Conservation (phyloP, 2,888 invertebrate species). For the Rambutsinella grinnellia region DNA sequence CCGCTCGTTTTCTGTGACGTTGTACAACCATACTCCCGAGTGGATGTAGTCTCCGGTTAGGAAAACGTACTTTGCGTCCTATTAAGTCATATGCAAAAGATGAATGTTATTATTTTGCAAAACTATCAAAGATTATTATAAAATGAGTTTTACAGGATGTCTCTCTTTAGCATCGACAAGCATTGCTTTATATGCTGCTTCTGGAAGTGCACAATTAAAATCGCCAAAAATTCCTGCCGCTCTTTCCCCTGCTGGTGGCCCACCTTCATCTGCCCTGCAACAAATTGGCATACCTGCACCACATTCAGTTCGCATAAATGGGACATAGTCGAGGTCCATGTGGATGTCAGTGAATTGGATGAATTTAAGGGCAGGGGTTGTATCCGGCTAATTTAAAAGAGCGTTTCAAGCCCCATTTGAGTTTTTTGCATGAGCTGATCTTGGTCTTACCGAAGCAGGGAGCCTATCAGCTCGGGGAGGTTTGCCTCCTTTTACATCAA, state of each 20-base stretch:
- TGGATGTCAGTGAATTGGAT: conserved; percentile 97
- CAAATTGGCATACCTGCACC: conserved; percentile 85
- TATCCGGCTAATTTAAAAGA: conserved; percentile 69
- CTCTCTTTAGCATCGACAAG: conserved; percentile 88
- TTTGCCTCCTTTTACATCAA: conserved; percentile 37
- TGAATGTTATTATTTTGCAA: too few relatives aligned
- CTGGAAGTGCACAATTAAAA: conserved; percentile 93
- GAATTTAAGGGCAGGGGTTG: conserved; percentile 77
- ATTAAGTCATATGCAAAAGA: too few relatives aligned
- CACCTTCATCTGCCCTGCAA: conserved; percentile 86
- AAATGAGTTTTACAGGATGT: conserved; percentile 76
- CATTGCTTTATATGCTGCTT: conserved; percentile 91
- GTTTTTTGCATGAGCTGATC: neutral
- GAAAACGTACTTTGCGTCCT: conserved; percentile 79
- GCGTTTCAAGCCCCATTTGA: neutral
- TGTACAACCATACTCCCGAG: conserved; percentile 91
- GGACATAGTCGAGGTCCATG: conserved; percentile 92
- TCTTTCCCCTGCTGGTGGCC: conserved; percentile 75
- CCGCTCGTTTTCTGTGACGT: conserved; percentile 75
- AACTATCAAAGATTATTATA: neutral
- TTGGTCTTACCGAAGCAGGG: neutral
- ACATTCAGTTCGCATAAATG: conserved; percentile 91
- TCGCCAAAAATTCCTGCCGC: conserved; percentile 97
- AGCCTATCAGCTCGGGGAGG: conserved; percentile 18
- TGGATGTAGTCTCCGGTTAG: conserved; percentile 90